Base-by-base conservation (phyloP, 1,140 invertebrate genomes). In the Mercenaria mercenaria region DNA sequence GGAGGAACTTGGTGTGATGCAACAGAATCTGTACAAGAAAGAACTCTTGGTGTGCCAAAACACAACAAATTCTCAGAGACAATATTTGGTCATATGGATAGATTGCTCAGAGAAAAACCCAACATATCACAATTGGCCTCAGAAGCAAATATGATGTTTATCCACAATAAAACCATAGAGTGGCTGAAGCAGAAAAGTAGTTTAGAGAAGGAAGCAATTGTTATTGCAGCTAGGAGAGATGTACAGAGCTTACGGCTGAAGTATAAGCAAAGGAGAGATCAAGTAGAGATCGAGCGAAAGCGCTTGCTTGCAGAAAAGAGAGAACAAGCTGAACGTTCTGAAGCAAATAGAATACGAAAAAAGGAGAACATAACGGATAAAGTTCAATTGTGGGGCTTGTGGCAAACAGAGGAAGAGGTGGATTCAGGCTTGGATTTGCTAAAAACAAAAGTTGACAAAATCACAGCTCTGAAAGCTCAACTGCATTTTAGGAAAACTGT, bases 391-490 rank as follows among this genome's bases (percentile, higher is more conserved):
- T 72, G 69, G 69, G 69, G 32, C 13, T 37, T 72, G 8, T 72
- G 69, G 69, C 69, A 72, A 29, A 72, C 69, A 72, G 69, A 72
- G n/a, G 32, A 72, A 37, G 69, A 72, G n/a, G 69, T 72, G 10
- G 69, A 72, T 72, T 72, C 69, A 37, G 69, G 6, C 18, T 41
- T 72, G 32, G 15, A 8, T n/a, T 10, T 4, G 8, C 13, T 72
- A 34, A 72, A 72, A 72, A 72, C n/a, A 10, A 72, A 37, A 37
- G 34, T 32, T 34, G 69, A 72, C 18, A 72, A 72, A 72, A 23
- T 72, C 10, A 37, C 4, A 37, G 32, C 69, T 72, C 34, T 72
- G 18, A 72, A 72, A 37, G 8, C 6, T 72, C 69, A 72, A 23
- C 32, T 72, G 8, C 4, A 72, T 10, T 72, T 72, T 23, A 72